phyloP scores from a whole-genome alignment of 2,113 vertebrate species.

The Oreochromis niloticus region DNA sequence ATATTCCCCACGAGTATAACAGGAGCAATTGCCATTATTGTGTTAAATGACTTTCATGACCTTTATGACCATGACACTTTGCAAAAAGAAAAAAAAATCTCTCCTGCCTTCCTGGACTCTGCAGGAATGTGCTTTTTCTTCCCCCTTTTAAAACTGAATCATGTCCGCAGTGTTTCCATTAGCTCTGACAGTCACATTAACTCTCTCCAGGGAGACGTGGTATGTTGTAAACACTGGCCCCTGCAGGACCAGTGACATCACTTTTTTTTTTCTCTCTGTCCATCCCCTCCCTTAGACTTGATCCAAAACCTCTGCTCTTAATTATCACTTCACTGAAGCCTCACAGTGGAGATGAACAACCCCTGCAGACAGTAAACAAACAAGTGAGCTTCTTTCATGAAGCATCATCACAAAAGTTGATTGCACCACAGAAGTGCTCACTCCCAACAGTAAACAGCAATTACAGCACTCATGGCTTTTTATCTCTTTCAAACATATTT shows the following conservation, averaged over 20 bases:
- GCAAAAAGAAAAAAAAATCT: not conserved
- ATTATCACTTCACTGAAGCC: slow-evolving; percentile 27
- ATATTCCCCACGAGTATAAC: not conserved
- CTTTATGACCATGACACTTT: not conserved
- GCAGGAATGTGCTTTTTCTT: slow-evolving; percentile 2
- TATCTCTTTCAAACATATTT: not conserved
- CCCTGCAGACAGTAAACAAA: slow-evolving; percentile 58
- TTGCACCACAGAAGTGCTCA: slow-evolving; percentile 16
- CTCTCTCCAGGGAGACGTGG: not conserved
- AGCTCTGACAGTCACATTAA: not conserved
- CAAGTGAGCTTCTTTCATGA: slow-evolving; percentile 18
- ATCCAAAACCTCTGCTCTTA: slow-evolving; percentile 14
- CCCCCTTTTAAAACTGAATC: not conserved
- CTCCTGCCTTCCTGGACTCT: not conserved
- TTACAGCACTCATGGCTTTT: slow-evolving; percentile 23
- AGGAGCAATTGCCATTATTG: not conserved
- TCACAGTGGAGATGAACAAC: slow-evolving; percentile 17
- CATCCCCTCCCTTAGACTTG: slow-evolving; percentile 1
- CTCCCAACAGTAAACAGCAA: slow-evolving; percentile 50
- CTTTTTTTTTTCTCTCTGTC: not conserved
- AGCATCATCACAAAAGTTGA: slow-evolving; percentile 22
- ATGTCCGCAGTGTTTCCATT: slow-evolving; percentile 30
- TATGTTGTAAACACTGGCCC: slow-evolving; percentile 14
- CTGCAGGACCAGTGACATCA: slow-evolving; percentile 30
- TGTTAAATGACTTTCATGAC: not conserved